phyloP scores from a whole-genome alignment of 2,888 invertebrate genomes.

The Agrypnus murinus region DNA sequence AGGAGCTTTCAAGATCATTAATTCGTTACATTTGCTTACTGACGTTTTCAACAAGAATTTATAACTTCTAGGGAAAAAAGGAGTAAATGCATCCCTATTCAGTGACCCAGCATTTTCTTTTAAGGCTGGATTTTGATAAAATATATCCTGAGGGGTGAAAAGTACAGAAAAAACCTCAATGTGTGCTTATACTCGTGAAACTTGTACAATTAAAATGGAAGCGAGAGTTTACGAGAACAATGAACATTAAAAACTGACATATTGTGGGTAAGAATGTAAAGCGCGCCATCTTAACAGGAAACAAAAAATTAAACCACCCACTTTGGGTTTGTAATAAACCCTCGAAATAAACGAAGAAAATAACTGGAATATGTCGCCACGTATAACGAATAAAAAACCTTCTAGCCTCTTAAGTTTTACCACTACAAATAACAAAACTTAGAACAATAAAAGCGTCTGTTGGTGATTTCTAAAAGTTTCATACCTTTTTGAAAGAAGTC shows the following conservation, averaged over 20 bases:
- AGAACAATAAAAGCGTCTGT: not conserved
- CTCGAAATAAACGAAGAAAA: slow-evolving; percentile 36
- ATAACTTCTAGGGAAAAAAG: slow-evolving; percentile 4
- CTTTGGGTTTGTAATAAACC: slow-evolving; percentile 29
- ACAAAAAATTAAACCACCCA: slow-evolving; percentile 31
- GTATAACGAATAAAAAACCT: slow-evolving; percentile 20
- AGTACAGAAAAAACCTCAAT: not conserved
- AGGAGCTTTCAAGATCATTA: slow-evolving; percentile 28
- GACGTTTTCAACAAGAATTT: slow-evolving; percentile 26
- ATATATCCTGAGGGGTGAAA: not conserved
- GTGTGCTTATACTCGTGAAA: slow-evolving; percentile 24
- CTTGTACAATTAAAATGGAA: slow-evolving; percentile 26
- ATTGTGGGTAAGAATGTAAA: slow-evolving; percentile 22
- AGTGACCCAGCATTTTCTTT: not conserved
- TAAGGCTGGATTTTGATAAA: not conserved
- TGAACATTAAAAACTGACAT: slow-evolving; percentile 27
- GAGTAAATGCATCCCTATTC: not conserved
- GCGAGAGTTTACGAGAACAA: slow-evolving; percentile 26
- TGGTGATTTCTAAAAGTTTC: not conserved
- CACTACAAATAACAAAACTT: slow-evolving; percentile 6
- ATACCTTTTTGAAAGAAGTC: slow-evolving; percentile 8
- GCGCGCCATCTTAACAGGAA: slow-evolving; percentile 16
- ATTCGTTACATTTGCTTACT: slow-evolving; percentile 24
- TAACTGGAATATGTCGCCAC: slow-evolving; percentile 24
- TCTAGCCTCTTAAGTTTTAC: slow-evolving; percentile 7